Conservation (phyloP, 2,113 vertebrate genomes). For the Rutilus rutilus region DNA sequence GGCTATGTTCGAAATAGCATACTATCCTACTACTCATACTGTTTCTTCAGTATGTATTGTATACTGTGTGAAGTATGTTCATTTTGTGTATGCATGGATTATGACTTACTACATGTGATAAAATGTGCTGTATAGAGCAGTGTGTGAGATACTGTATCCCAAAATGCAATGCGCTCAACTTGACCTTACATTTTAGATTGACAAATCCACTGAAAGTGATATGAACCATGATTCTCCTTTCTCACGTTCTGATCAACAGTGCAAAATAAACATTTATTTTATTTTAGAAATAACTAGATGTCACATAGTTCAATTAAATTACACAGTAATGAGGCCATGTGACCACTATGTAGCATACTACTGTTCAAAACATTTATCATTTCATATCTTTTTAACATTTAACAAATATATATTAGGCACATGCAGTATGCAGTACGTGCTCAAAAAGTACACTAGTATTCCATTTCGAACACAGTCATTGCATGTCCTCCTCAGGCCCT, state of each 20-base stretch:
- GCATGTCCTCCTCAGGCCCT: constrained; percentile 73
- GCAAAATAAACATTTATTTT: neutral
- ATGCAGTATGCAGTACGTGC: neutral
- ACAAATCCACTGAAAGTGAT: neutral
- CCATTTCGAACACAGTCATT: constrained; percentile 33
- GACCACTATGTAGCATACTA: neutral
- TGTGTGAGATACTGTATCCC: neutral
- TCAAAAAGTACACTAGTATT: neutral
- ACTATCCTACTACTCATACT: neutral
- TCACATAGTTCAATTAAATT: neutral
- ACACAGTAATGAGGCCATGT: neutral
- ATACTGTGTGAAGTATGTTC: neutral
- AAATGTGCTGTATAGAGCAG: neutral
- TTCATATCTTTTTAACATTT: neutral
- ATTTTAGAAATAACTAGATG: neutral
- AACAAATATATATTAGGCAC: neutral
- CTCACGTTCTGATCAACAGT: neutral
- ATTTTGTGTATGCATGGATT: neutral
- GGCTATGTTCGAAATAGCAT: constrained; percentile 18
- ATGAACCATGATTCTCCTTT: neutral
- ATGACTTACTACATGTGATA: neutral
- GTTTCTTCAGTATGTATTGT: neutral
- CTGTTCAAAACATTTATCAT: neutral
- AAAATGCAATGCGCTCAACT: neutral
- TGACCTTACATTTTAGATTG: neutral